Evolutionary conservation across 2,888 invertebrate genomes (phyloP).

Genomic region (Lycophotia porphyrea): DNA sequence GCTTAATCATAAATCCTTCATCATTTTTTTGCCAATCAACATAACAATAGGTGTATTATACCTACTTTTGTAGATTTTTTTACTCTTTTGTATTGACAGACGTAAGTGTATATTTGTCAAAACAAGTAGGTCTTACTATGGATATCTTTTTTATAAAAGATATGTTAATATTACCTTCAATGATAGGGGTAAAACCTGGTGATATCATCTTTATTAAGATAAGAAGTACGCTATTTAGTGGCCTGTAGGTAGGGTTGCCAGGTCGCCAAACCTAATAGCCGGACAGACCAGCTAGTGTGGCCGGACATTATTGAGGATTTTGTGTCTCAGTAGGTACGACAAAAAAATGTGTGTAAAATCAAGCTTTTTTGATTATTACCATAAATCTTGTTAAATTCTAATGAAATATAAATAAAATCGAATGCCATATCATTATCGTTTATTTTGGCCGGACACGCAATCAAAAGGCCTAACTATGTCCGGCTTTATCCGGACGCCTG

Average conservation of each 20-base stretch:
- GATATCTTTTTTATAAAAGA: slow-evolving; percentile 12
- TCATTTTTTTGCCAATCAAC: background rate
- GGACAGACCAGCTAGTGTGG: too few relatives aligned
- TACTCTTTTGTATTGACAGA: slow-evolving; percentile 10
- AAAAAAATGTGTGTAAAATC: too few relatives aligned
- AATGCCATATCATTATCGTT: too few relatives aligned
- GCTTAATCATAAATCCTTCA: slow-evolving; percentile 3
- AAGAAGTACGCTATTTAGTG: background rate
- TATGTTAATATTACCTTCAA: slow-evolving; percentile 19
- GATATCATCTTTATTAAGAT: slow-evolving; percentile 6
- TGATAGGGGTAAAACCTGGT: background rate
- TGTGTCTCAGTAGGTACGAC: too few relatives aligned
- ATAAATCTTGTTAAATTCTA: too few relatives aligned
- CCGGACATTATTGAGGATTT: too few relatives aligned
- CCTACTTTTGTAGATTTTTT: background rate
- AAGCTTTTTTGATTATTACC: too few relatives aligned
- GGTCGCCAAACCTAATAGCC: too few relatives aligned
- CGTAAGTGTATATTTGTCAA: background rate
- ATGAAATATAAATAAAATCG: too few relatives aligned
- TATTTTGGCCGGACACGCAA: too few relatives aligned
- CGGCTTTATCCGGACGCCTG: too few relatives aligned
- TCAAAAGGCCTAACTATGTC: too few relatives aligned
- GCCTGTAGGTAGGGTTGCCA: background rate
- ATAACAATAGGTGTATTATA: background rate
- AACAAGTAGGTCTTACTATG: background rate